These are phyloP conservation scores for Apodemus speciosus DNA, from an alignment of 2,113 vertebrate genomes.

Conservation along the genomic window DNA sequence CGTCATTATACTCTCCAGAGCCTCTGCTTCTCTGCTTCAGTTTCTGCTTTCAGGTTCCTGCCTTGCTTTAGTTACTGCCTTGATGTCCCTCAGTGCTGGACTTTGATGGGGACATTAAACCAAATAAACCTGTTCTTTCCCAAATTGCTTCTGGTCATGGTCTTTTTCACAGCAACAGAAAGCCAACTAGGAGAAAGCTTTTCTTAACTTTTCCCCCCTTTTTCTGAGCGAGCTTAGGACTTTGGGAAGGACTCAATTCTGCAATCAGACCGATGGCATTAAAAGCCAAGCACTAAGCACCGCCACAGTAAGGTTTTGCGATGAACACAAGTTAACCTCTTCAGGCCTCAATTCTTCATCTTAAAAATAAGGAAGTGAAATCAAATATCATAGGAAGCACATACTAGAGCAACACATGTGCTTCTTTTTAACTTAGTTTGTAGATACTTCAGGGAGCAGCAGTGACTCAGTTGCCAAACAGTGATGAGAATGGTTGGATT, in stretches of 20 bases:
- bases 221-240: not conserved
- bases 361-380: constrained; percentile 31
- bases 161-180: not conserved
- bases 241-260: not conserved
- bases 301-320: constrained; percentile 19
- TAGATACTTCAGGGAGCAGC: not conserved
- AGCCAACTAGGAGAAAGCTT: not conserved
- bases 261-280: not conserved
- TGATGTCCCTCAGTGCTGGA: not conserved
- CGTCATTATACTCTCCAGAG: no score
- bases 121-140: not conserved
- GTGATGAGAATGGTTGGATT: not conserved
- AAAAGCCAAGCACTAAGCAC: not conserved
- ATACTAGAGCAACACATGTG: not conserved
- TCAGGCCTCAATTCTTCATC: not conserved
- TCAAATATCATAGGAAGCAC: constrained; percentile 1
- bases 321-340: not conserved
- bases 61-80: not conserved
- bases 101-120: not conserved
- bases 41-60: not conserved
- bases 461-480: not conserved
- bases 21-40: no score
- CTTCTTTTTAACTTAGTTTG: not conserved
- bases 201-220: not conserved
- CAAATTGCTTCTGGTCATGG: not conserved